A percentile compares a stretch with the other conserved stretches of the same genome.
Evolutionary conservation across 2,113 vertebrate genomes (phyloP).

Genomic region (Mungos mungo): DNA sequence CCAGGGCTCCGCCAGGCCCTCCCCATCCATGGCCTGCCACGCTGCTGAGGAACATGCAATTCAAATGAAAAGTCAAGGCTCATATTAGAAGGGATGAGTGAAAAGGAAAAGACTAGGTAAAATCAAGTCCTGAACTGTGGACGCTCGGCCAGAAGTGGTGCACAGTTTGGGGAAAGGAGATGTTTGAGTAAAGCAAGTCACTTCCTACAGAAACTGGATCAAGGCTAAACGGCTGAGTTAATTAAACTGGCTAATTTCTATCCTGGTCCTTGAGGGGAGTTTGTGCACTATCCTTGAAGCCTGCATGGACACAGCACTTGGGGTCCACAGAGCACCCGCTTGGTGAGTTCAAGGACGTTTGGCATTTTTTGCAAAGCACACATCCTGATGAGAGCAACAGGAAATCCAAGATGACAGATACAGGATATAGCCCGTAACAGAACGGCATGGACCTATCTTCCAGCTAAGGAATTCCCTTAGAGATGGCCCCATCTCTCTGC

Average conservation of each 20-base stretch:
- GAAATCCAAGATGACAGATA: background rate
- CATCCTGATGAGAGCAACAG: background rate
- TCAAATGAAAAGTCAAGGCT: background rate
- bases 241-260: background rate
- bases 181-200: fast-evolving
- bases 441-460: background rate
- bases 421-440: fast-evolving
- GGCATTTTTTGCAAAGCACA: background rate
- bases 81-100: fast-evolving
- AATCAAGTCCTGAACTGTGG: background rate
- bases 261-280: fast-evolving
- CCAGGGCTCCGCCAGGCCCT: background rate
- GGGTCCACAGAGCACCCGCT: background rate
- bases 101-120: background rate
- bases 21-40: fast-evolving
- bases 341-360: background rate
- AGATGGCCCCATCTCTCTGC: too few species aligned
- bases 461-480: background rate
- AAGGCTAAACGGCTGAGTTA: too few species aligned
- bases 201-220: background rate
- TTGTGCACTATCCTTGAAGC: fast-evolving
- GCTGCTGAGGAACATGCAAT: fast-evolving
- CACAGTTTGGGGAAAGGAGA: fast-evolving
- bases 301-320: fast-evolving
- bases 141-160: fast-evolving